Conservation (phyloP, 2,888 invertebrate genomes). For the Hirtodrosophila trivittata region DNA sequence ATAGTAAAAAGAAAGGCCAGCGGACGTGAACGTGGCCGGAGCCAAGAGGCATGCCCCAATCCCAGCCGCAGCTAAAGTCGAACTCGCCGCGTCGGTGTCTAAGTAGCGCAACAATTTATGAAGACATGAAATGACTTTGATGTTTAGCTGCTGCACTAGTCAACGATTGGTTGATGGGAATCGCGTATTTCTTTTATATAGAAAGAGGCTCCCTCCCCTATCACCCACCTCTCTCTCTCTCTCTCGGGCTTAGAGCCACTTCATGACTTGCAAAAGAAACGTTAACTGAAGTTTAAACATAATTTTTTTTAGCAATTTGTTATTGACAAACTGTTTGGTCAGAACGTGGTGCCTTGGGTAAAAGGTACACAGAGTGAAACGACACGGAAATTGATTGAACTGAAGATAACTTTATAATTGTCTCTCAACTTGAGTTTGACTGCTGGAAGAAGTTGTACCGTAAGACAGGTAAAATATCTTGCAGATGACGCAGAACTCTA, state of each 20-base stretch:
- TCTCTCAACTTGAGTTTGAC: constrained; percentile 17
- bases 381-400: constrained; percentile 54
- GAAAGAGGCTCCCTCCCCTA: constrained; percentile 2
- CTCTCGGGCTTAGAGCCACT: constrained; percentile 20
- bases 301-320: constrained; percentile 62
- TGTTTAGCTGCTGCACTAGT: constrained; percentile 65
- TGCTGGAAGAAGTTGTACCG: constrained; percentile 6
- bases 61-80: not conserved
- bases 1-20: constrained; percentile 45
- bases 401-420: constrained; percentile 57
- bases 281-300: constrained; percentile 32
- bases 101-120: constrained; percentile 71
- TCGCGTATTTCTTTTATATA: constrained; percentile 6
- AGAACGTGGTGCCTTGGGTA: constrained; percentile 18
- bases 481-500: constrained; percentile 28
- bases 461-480: constrained; percentile 38
- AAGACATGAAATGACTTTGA: constrained; percentile 76
- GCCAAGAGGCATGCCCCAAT: constrained; percentile 47
- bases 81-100: constrained; percentile 31
- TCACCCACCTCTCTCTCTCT: not conserved
- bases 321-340: constrained; percentile 60
- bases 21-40: constrained; percentile 12
- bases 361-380: constrained; percentile 46
- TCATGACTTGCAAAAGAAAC: constrained; percentile 60
- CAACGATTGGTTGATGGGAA: constrained; percentile 15